phyloP scores from a whole-genome alignment of 2,888 invertebrate species.

The Drosophila macrothrix region DNA sequence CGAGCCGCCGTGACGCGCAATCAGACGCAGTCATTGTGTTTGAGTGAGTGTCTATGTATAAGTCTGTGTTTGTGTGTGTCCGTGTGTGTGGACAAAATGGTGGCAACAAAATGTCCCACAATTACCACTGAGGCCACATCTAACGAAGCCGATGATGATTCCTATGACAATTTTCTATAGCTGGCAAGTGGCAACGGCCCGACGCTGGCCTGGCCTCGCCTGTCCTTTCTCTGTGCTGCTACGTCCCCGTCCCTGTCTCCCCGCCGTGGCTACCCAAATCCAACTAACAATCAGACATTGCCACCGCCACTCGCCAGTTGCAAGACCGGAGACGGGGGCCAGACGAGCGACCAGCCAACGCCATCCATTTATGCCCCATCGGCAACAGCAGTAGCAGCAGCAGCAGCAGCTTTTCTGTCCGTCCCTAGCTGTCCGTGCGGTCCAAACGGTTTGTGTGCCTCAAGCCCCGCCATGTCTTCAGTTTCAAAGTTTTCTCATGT shows the following conservation, averaged over 20 bases:
- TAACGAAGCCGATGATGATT: slow-evolving; percentile 85
- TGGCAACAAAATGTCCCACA: slow-evolving; percentile 84
- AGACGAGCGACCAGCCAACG: slow-evolving; percentile 56
- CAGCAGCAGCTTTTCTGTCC: slow-evolving; percentile 42
- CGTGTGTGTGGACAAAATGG: slow-evolving; percentile 52
- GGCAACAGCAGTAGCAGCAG: slow-evolving; percentile 30
- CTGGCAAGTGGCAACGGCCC: slow-evolving; percentile 75
- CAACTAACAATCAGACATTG: slow-evolving; percentile 78
- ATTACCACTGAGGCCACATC: slow-evolving; percentile 85
- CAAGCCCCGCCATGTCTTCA: slow-evolving; percentile 76
- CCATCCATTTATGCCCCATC: slow-evolving; percentile 65
- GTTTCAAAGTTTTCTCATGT: slow-evolving; percentile 81
- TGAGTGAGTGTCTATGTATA: slow-evolving; percentile 45
- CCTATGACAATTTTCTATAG: slow-evolving; percentile 83
- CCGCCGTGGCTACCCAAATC: slow-evolving; percentile 46
- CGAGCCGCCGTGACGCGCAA: slow-evolving; percentile 61
- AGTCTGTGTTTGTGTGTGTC: slow-evolving; percentile 20
- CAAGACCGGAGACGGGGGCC: slow-evolving; percentile 14
- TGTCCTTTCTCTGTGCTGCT: slow-evolving; percentile 21
- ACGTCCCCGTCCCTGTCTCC: no score
- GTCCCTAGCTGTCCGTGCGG: slow-evolving; percentile 60
- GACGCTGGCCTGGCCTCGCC: slow-evolving; percentile 35
- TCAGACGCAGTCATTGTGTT: slow-evolving; percentile 71
- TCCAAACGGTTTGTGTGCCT: slow-evolving; percentile 56
- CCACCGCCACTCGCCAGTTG: slow-evolving; percentile 70